Evolutionary conservation across 2,888 invertebrate genomes (phyloP), one percentile per base, ranked within the genome.

Genomic region (Linnaemya vulpina): DNA sequence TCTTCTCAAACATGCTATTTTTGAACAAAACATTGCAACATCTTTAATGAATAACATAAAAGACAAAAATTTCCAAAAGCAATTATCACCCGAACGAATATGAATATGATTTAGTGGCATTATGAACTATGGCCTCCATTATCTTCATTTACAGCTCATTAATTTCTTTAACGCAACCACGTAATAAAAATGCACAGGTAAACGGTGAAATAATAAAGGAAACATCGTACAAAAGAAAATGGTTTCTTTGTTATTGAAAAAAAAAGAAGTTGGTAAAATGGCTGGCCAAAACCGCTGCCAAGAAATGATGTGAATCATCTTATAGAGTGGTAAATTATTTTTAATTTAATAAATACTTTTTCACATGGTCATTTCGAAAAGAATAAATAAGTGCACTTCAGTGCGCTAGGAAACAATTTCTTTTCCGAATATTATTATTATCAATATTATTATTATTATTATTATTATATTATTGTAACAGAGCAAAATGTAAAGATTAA

Each of bases 1-100:
- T 60, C 15, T 1, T 55, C n/a, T 68, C 70, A 20, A 75, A 46
- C 75, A 84, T 73, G 76, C 79, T 71, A 78, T 78, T 76, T 53
- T 60, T 62, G 67, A 80, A 74, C 63, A 55, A 70, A 68, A 25
- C 40, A 25, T 79, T 78, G 75, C 74, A 75, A 74, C 74, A 74
- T 51, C 35, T 75, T 43, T 68, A 30, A n/a, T n/a, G n/a, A 75
- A 53, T n/a, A 53, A n/a, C 5, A 46, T 51, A 67, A 49, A 43
- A 62, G 13, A 65, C 3, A 40, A 15, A 51, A 49, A 67, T 74
- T 76, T 68, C 55, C 49, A 55, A 20, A 43, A 43, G 71, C 51
- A 71, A 82, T 82, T 78, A 77, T 30, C 67, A 67, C 68, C 68
- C 22, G 73, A 67, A 67, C 62, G 20, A 58, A 65, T 71, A n/a